Conservation (phyloP, 2,888 invertebrate genomes). For the Stenichneumon culpator region DNA sequence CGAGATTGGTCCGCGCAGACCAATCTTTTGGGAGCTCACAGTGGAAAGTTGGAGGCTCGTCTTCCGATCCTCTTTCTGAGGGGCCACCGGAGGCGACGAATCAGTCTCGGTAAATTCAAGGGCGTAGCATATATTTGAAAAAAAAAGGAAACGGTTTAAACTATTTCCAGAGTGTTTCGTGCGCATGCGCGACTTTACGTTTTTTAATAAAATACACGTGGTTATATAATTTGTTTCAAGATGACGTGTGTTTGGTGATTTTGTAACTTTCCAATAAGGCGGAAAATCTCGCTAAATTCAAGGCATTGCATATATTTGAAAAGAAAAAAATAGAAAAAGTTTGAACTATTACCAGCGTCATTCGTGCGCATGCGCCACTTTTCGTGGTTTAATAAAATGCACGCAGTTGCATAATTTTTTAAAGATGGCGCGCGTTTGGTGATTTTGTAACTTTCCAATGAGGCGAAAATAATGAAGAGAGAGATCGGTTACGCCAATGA, state of each 20-base stretch:
- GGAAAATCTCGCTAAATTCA: neutral
- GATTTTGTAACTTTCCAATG: neutral
- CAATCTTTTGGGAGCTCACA: conserved; percentile 14
- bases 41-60: conserved; percentile 12
- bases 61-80: neutral
- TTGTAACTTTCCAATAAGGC: too few relatives aligned
- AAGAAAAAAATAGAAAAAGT: neutral
- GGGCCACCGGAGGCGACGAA: neutral
- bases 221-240: neutral
- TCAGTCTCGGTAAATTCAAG: neutral
- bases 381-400: neutral
- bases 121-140: neutral
- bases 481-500: conserved; percentile 31
- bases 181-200: neutral
- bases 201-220: neutral
- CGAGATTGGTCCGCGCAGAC: neutral
- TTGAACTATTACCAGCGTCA: neutral
- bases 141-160: neutral
- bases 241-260: too few relatives aligned
- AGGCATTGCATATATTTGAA: neutral
- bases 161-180: neutral
- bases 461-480: neutral
- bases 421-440: too few relatives aligned
- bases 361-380: neutral
- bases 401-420: neutral